A percentile compares a stretch with the other conserved stretches of the same genome.
phyloP scores from a whole-genome alignment of 1,140 invertebrate genomes.

The Orchestia grillus region DNA sequence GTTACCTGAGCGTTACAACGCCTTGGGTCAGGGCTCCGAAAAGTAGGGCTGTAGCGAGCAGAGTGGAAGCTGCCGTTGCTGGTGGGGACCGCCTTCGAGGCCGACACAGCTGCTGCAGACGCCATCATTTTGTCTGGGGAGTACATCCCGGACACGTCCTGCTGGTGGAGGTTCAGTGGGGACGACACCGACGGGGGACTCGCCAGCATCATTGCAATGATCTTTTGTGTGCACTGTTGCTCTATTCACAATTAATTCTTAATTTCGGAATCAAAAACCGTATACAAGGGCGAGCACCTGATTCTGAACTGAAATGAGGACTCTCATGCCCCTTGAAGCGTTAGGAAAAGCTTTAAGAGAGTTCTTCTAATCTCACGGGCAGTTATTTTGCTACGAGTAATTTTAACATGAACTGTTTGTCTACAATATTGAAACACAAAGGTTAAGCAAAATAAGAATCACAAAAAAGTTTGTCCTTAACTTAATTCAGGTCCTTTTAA shows the following conservation, averaged over 20 bases:
- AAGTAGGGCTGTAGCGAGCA: background rate
- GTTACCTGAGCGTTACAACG: constrained; percentile 24
- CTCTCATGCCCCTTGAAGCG: background rate
- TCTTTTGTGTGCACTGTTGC: background rate
- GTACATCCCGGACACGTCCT: constrained; percentile 27
- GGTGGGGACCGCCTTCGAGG: background rate
- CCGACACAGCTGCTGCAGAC: background rate
- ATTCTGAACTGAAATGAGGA: background rate
- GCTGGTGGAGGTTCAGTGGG: constrained; percentile 25
- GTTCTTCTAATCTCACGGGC: background rate
- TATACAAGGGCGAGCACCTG: background rate
- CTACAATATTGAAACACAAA: background rate
- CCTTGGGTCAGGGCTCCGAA: constrained; percentile 26
- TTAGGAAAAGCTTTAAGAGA: background rate
- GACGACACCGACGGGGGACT: constrained; percentile 42
- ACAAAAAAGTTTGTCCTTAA: background rate
- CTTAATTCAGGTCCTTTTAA: background rate
- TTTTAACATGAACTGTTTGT: background rate
- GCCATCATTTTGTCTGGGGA: constrained; percentile 50
- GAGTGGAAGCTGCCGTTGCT: constrained; percentile 38
- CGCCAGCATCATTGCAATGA: background rate
- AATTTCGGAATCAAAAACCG: background rate
- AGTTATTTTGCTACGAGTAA: background rate
- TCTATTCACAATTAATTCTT: background rate
- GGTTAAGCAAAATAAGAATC: background rate